Conservation (phyloP, 1,140 invertebrate genomes). For the Gryllus bimaculatus region DNA sequence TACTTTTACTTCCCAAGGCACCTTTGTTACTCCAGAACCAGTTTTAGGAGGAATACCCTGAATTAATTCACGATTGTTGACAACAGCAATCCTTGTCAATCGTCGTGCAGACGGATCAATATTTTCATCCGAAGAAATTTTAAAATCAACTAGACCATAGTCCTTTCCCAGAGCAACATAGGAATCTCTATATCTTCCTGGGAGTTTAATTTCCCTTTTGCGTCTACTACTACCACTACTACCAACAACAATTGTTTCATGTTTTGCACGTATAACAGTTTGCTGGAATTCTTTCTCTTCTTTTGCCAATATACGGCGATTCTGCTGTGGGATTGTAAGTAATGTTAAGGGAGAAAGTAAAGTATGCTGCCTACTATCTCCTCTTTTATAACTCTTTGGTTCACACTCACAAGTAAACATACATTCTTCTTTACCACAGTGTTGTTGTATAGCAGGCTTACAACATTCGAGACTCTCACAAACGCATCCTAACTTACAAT, state of each 20-base stretch:
- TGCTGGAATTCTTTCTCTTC: conserved; percentile 37
- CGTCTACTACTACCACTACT: conserved; percentile 26
- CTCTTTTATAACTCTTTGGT: background rate
- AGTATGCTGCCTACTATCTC: background rate
- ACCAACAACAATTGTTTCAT: conserved; percentile 35
- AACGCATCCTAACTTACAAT: conserved; percentile 38
- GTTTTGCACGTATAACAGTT: conserved; percentile 34
- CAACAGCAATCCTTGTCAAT: background rate
- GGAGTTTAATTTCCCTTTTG: conserved; percentile 30
- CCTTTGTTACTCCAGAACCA: background rate
- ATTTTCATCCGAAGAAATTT: conserved; percentile 25
- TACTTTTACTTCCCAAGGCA: background rate
- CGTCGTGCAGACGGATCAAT: background rate
- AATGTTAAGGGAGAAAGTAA: background rate
- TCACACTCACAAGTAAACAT: conserved; percentile 39
- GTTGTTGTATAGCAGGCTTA: conserved; percentile 23
- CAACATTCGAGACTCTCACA: conserved; percentile 33
- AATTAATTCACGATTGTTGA: background rate
- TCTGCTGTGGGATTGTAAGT: background rate
- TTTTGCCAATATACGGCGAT: conserved; percentile 30
- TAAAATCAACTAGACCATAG: conserved; percentile 23
- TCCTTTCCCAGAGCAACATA: conserved; percentile 20
- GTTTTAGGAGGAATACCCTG: background rate
- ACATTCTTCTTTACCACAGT: conserved; percentile 36
- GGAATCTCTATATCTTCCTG: conserved; percentile 34